phyloP scores from a whole-genome alignment of 1,140 invertebrate genomes.

The Leucophenga varia region DNA sequence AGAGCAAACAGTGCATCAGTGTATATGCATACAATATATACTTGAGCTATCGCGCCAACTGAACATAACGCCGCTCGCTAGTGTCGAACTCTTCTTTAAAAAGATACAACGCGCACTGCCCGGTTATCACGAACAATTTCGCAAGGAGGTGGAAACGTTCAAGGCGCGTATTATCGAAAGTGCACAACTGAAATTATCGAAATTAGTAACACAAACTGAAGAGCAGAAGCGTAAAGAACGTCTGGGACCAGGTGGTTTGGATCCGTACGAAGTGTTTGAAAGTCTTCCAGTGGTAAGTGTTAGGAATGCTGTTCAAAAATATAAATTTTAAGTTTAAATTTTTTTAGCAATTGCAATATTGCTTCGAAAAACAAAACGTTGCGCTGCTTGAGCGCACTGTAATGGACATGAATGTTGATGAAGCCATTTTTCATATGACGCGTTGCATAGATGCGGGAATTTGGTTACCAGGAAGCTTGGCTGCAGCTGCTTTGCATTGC shows the following conservation, averaged over 20 bases:
- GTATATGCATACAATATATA: slow-evolving; percentile 97
- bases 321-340: slow-evolving; percentile 5
- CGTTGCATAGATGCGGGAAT: slow-evolving; percentile 92
- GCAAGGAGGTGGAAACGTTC: slow-evolving; percentile 87
- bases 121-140: slow-evolving; percentile 90
- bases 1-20: slow-evolving; percentile 95
- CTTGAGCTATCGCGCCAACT: slow-evolving; percentile 91
- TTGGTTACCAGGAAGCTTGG: too few species aligned
- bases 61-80: slow-evolving; percentile 85
- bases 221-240: slow-evolving; percentile 84
- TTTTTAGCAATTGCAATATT: slow-evolving; percentile 68
- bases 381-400: slow-evolving; percentile 83
- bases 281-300: slow-evolving; percentile 77
- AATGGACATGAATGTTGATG: slow-evolving; percentile 79
- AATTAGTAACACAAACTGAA: slow-evolving; percentile 75
- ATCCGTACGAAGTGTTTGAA: slow-evolving; percentile 95
- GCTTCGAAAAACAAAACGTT: slow-evolving; percentile 83
- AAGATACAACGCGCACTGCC: slow-evolving; percentile 87
- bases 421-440: slow-evolving; percentile 92
- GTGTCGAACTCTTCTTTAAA: slow-evolving; percentile 88
- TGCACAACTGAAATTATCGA: slow-evolving; percentile 83
- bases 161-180: slow-evolving; percentile 82
- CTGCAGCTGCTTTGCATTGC: too few species aligned
- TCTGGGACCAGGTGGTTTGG: slow-evolving; percentile 91
- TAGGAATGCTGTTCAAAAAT: slow-evolving; percentile 1